These are phyloP conservation scores for Thaumatotibia leucotreta DNA, from an alignment of 1,140 invertebrate genomes.

Conservation along the genomic window DNA sequence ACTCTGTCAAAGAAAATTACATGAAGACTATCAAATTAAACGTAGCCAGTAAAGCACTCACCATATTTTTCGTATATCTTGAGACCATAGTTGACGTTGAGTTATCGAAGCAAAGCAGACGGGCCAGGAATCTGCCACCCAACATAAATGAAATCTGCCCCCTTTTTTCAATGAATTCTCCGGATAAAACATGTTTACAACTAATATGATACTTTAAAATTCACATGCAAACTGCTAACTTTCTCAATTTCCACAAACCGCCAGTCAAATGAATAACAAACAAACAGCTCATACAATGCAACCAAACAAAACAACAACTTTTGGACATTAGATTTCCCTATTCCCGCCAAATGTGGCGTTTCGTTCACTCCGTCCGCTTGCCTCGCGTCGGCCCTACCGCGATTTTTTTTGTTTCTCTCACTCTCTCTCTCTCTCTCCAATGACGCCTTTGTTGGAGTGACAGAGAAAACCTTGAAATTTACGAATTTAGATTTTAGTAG, in stretches of 20 bases:
- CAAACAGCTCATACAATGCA: neutral
- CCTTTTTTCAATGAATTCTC: conserved; percentile 52
- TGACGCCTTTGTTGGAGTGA: no score
- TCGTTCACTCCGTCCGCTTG: no score
- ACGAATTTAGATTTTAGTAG: no score
- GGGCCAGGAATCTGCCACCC: conserved; percentile 69
- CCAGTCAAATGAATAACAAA: no score
- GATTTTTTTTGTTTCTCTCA: no score
- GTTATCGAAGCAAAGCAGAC: conserved; percentile 56
- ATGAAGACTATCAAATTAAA: neutral
- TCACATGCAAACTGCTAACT: neutral
- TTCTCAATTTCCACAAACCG: neutral
- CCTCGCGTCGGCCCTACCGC: no score
- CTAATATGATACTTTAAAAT: neutral
- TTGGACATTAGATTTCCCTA: no score
- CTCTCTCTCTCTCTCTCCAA: no score
- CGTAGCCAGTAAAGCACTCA: conserved; percentile 18
- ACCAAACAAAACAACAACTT: no score
- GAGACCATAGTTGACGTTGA: conserved; percentile 55
- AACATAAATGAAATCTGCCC: conserved; percentile 65
- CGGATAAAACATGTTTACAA: conserved; percentile 62
- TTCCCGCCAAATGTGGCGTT: no score
- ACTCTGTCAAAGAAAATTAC: neutral
- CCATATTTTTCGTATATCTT: conserved; percentile 63
- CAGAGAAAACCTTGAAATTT: no score